Conservation (phyloP, 2,797 vertebrate genomes). For the Meda fulgida region DNA sequence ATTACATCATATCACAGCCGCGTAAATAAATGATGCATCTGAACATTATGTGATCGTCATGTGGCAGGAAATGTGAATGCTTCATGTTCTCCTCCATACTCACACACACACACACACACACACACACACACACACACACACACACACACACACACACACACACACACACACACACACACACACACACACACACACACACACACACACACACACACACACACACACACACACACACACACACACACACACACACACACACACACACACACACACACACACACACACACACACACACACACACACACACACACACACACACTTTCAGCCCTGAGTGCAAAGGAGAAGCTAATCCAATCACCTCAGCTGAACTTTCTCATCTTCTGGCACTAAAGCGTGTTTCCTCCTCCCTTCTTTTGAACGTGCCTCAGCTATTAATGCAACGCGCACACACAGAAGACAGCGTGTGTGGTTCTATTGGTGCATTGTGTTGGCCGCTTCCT, state of each 20-base stretch:
- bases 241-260: constrained; percentile 10
- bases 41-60: constrained; percentile 15
- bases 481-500: constrained; percentile 12
- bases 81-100: constrained; percentile 22
- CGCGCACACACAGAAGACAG: constrained; percentile 49
- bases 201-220: constrained; percentile 11
- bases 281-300: constrained; percentile 10
- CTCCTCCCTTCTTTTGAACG: constrained; percentile 63
- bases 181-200: constrained; percentile 14
- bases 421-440: constrained; percentile 54
- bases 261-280: constrained; percentile 15
- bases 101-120: constrained; percentile 10
- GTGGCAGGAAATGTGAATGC: neutral
- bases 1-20: constrained; percentile 25
- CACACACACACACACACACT: constrained; percentile 20
- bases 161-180: constrained; percentile 20
- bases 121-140: constrained; percentile 16
- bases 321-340: constrained; percentile 40
- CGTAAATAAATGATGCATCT: constrained; percentile 45
- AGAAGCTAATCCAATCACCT: constrained; percentile 69
- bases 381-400: constrained; percentile 60
- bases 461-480: constrained; percentile 40
- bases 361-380: constrained; percentile 67
- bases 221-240: constrained; percentile 8
- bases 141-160: constrained; percentile 20